A percentile compares a stretch with the other conserved stretches of the same genome.
Evolutionary conservation across 2,888 invertebrate genomes (phyloP).

Genomic region (Fissipunctia ypsillon): DNA sequence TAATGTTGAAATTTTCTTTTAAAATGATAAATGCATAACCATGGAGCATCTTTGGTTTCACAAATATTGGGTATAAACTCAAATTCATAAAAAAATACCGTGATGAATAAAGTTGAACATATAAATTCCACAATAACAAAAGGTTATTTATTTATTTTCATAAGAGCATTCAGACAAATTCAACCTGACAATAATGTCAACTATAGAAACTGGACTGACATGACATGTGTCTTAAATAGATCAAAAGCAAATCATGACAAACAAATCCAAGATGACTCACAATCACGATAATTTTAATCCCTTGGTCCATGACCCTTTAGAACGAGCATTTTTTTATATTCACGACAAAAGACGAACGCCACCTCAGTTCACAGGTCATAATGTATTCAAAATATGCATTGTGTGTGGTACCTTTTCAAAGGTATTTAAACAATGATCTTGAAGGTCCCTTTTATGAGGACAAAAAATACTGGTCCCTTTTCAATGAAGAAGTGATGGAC

Average conservation of each 20-base stretch:
- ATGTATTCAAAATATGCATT: slow-evolving; percentile 89
- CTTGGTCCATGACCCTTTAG: slow-evolving; percentile 75
- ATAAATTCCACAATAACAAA: neutral
- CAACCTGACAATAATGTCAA: slow-evolving; percentile 56
- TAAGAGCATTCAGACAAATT: slow-evolving; percentile 33
- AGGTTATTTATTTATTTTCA: slow-evolving; percentile 7
- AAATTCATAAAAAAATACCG: neutral
- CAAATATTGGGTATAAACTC: neutral
- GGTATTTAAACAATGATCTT: slow-evolving; percentile 84
- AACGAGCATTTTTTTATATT: slow-evolving; percentile 60
- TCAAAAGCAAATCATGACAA: slow-evolving; percentile 68
- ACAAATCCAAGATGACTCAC: slow-evolving; percentile 78
- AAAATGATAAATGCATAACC: neutral
- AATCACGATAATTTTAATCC: slow-evolving; percentile 77
- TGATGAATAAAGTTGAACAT: neutral
- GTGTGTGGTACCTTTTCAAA: slow-evolving; percentile 80
- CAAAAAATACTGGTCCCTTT: slow-evolving; percentile 78
- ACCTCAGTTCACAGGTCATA: slow-evolving; percentile 79
- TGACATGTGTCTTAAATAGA: slow-evolving; percentile 69
- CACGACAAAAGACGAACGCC: slow-evolving; percentile 70
- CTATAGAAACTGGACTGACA: slow-evolving; percentile 71
- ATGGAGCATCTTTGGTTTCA: neutral
- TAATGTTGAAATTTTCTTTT: neutral
- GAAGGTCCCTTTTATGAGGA: slow-evolving; percentile 77
- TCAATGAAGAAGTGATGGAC: slow-evolving; percentile 76